These are phyloP conservation scores for Nyleta sp. DNA, from an alignment of 2,888 invertebrate species.

Conservation along the genomic window DNA sequence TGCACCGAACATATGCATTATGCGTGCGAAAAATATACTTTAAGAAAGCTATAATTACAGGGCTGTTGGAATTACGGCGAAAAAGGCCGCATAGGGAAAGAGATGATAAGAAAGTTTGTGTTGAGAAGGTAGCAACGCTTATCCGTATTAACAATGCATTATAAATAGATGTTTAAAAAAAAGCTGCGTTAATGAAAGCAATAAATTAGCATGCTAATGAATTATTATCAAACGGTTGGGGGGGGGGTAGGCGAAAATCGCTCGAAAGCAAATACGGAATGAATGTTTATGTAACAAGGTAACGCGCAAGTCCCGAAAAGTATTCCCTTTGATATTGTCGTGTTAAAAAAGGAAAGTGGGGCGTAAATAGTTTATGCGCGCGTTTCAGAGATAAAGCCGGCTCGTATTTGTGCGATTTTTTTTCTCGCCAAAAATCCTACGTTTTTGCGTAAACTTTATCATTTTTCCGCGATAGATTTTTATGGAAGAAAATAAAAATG, in stretches of 20 bases:
- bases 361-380: conserved; percentile 13
- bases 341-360: background rate
- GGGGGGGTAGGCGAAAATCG: no score
- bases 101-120: conserved; percentile 2
- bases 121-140: conserved; percentile 1
- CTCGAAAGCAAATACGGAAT: no score
- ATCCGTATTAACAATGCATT: background rate
- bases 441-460: conserved; percentile 28
- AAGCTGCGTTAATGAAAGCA: no score
- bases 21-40: conserved; percentile 28
- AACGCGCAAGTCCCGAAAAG: background rate
- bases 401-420: conserved; percentile 14
- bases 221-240: no score
- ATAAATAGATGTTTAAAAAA: background rate
- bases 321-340: conserved; percentile 5
- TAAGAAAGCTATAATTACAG: conserved; percentile 30
- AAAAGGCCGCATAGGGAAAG: background rate
- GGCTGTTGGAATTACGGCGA: conserved; percentile 5
- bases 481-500: conserved; percentile 20
- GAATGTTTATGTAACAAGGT: background rate
- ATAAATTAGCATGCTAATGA: no score
- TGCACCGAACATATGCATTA: conserved; percentile 20
- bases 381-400: background rate
- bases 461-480: conserved; percentile 28
- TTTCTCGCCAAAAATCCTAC: background rate